A percentile compares a stretch with the other conserved stretches of the same genome.
phyloP scores from a whole-genome alignment of 2,797 vertebrate species.

The Protosalanx chinensis region DNA sequence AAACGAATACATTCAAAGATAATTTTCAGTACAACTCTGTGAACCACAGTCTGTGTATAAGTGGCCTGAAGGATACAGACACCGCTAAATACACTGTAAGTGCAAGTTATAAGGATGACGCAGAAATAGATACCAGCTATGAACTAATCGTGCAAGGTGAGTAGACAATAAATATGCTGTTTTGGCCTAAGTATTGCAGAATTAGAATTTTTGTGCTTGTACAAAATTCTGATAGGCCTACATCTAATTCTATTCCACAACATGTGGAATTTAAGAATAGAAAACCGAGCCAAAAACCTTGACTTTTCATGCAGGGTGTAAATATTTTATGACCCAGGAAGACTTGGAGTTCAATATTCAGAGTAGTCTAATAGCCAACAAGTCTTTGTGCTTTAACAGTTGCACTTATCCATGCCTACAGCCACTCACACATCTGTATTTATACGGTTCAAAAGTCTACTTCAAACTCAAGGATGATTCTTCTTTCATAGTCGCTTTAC shows the following conservation, averaged over 20 bases:
- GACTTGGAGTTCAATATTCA: too few species aligned
- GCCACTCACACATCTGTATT: too few species aligned
- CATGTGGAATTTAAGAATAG: too few species aligned
- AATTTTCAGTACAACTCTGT: not conserved
- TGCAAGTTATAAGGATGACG: not conserved
- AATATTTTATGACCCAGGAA: too few species aligned
- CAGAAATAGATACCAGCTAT: accelerated
- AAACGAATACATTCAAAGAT: accelerated
- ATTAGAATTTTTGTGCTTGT: not conserved
- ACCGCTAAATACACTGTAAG: constrained; percentile 19
- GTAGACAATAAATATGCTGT: constrained; percentile 4
- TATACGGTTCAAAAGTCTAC: not conserved
- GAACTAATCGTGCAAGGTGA: constrained; percentile 52
- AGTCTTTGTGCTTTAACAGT: too few species aligned
- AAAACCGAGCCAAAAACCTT: too few species aligned
- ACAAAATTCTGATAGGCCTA: not conserved
- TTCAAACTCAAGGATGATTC: not conserved
- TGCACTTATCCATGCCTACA: too few species aligned
- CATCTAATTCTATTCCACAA: too few species aligned
- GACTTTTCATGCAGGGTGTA: too few species aligned
- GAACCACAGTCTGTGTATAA: constrained; percentile 36
- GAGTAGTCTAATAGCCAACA: too few species aligned
- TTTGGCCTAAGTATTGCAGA: not conserved
- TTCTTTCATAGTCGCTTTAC: not conserved
- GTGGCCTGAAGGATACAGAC: constrained; percentile 29